Evolutionary conservation across 2,888 invertebrate genomes (phyloP), one percentile per base, ranked within the genome.

Genomic region (Ceramica pisi): DNA sequence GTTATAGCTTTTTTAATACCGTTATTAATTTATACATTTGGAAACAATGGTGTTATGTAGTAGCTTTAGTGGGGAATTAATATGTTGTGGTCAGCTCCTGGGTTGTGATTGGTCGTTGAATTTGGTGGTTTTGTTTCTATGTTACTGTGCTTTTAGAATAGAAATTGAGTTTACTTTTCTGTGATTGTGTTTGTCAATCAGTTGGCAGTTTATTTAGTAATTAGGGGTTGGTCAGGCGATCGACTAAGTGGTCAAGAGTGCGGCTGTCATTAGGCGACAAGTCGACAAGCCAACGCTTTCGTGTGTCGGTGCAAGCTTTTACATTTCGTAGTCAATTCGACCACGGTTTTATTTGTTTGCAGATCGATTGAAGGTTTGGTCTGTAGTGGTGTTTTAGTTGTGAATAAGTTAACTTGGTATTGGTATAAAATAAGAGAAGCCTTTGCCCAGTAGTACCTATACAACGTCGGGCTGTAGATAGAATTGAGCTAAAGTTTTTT

Each of bases 1-100:
- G 80, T 75, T 82, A 82, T 82, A 16, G 59, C 67, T 70, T 63
- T 82, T 85, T 85, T 82, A 81, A 83, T 85, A 80, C 84, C 77
- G 76, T 83, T 83, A 84, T 86, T 85, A 78, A 83, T 82, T 75
- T 75, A 80, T 76, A 74, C 56, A 74, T 76, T 82, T 70, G 35
- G 59, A 71, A 81, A 86, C 84, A 82, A 80, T 82, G 75, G 71
- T 61, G 78, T 74, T 74, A 77, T 79, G 74, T 81, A 31, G 83
- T 76, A 70, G 80, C 59, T 53, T 64, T 67, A 69, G 64, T 70
- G 51, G 62, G 70, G 55, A 69, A 82, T 84, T 82, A 70, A 75
- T 69, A 57, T 75, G 82, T 73, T 62, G 62, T 46, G 69, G 62
- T 31, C 23, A 35, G 75, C 66, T 79, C 50, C 80, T 66, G 63